A percentile compares a stretch with the other conserved stretches of the same genome.
phyloP scores from a whole-genome alignment of 2,797 vertebrate species.

The Rallus crepitans region DNA sequence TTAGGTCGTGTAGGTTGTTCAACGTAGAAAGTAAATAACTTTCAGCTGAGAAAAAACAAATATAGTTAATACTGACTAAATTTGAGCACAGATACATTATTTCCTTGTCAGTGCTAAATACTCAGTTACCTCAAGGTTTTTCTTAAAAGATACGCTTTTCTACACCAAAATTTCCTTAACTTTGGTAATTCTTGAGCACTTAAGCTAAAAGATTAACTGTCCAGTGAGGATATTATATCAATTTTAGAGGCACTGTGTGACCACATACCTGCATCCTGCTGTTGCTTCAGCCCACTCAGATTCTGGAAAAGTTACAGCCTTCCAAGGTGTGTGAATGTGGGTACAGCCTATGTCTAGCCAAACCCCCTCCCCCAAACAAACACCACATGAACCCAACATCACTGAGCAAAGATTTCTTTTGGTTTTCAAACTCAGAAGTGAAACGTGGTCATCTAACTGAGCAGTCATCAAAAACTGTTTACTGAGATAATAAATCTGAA shows the following conservation, averaged over 20 bases:
- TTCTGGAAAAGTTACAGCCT: neutral
- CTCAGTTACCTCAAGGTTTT: neutral
- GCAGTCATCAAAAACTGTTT: neutral
- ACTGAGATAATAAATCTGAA: conserved; percentile 7
- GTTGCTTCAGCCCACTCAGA: neutral
- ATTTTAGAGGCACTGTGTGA: neutral
- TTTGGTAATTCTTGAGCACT: neutral
- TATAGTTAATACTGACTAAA: neutral
- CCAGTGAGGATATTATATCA: rapidly evolving
- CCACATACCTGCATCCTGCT: too few relatives aligned
- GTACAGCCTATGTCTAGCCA: neutral
- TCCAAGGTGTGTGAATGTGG: too few relatives aligned
- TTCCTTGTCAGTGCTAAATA: neutral
- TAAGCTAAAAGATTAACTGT: neutral
- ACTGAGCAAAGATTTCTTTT: neutral
- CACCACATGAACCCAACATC: neutral
- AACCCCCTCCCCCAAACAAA: neutral
- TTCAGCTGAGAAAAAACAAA: neutral
- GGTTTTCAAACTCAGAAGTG: neutral
- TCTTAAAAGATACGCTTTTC: neutral
- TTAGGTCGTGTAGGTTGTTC: neutral
- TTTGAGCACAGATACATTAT: neutral
- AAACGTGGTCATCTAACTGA: neutral
- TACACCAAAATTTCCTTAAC: neutral
- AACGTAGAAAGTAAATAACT: neutral